These are phyloP conservation scores for Calameuta idolon DNA, from an alignment of 2,888 invertebrate species.

Conservation along the genomic window DNA sequence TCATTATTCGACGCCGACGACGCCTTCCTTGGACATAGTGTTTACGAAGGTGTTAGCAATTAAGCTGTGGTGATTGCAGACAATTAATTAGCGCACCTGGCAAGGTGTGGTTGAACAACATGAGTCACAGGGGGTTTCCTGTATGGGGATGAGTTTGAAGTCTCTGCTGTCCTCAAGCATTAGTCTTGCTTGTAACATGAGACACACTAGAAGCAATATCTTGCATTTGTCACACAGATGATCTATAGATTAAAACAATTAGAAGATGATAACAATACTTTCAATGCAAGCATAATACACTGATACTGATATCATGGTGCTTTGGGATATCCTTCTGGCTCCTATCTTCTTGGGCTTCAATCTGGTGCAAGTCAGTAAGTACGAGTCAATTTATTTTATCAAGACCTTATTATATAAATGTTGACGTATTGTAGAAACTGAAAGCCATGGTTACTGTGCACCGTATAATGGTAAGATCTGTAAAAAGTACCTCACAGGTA, in stretches of 20 bases:
- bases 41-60: neutral
- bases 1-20: neutral
- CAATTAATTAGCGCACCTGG: slow-evolving; percentile 2
- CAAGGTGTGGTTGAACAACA: neutral
- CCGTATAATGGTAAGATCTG: slow-evolving; percentile 89
- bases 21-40: neutral
- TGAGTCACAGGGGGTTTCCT: slow-evolving; percentile 1
- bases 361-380: slow-evolving; percentile 40
- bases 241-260: neutral
- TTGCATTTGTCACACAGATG: neutral
- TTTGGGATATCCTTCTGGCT: slow-evolving; percentile 36
- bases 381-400: neutral
- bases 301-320: slow-evolving; percentile 35
- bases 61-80: neutral
- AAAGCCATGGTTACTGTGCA: slow-evolving; percentile 79
- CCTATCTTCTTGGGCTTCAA: slow-evolving; percentile 37
- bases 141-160: neutral
- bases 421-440: slow-evolving; percentile 29
- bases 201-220: neutral
- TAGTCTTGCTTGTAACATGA: neutral
- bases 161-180: neutral
- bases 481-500: slow-evolving; percentile 76
- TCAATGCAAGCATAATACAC: neutral
- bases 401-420: neutral
- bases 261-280: slow-evolving; percentile 1